A percentile compares a stretch with the other conserved stretches of the same genome.
Conservation (phyloP, 2,888 invertebrate species). For the Corbicula japonica region DNA sequence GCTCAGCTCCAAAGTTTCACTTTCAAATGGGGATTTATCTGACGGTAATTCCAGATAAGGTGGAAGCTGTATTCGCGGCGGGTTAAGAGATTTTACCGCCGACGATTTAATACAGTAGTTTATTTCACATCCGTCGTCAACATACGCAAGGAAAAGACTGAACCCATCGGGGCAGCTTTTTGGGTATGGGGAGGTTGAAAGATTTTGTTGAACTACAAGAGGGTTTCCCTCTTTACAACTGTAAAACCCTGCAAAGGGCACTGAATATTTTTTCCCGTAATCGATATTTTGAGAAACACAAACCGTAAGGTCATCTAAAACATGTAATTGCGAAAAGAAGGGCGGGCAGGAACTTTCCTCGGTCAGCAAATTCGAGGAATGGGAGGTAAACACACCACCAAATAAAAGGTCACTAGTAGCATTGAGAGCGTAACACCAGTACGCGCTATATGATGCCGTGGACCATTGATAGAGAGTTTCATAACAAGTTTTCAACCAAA, state of each 20-base stretch:
- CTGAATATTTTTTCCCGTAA: background rate
- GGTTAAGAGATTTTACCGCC: too few relatives aligned
- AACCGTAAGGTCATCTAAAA: background rate
- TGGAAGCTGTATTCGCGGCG: too few relatives aligned
- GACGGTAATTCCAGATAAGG: too few relatives aligned
- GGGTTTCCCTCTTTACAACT: background rate
- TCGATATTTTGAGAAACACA: background rate
- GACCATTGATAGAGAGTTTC: background rate
- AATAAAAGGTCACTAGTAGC: background rate
- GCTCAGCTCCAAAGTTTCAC: too few relatives aligned
- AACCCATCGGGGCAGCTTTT: background rate
- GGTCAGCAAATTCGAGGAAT: background rate
- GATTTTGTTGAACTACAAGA: too few relatives aligned
- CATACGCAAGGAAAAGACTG: background rate
- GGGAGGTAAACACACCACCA: background rate
- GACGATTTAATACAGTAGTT: background rate
- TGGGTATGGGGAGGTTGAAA: background rate
- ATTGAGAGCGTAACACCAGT: background rate
- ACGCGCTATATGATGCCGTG: background rate
- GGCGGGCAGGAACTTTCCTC: background rate
- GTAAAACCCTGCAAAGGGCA: background rate
- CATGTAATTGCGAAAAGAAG: background rate
- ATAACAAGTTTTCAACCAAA: background rate
- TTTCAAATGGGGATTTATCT: too few relatives aligned
- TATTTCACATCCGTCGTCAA: background rate